Evolutionary conservation across 1,140 invertebrate genomes (phyloP).

Genomic region (Steinernema feltiae): DNA sequence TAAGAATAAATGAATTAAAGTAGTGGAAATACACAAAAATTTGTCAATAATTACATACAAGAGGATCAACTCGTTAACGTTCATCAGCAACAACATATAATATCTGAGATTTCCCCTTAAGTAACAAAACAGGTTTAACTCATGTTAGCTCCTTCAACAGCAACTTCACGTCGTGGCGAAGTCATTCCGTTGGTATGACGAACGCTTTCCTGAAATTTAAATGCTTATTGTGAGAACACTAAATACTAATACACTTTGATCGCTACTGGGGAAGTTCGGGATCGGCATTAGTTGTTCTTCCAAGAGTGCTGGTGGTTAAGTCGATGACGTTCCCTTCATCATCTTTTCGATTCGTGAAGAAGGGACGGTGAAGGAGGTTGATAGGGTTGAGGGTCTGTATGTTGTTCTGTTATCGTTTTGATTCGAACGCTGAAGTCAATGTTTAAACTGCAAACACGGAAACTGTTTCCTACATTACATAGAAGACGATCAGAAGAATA

Average conservation of each 20-base stretch:
- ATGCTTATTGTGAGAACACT: neutral
- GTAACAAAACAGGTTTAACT: no score
- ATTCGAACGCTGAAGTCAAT: neutral
- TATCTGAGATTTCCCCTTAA: neutral
- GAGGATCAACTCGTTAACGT: neutral
- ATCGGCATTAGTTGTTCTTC: neutral
- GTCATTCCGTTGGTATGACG: neutral
- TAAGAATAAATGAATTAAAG: no score
- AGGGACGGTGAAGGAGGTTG: neutral
- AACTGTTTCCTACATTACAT: slow-evolving; percentile 33
- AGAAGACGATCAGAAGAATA: slow-evolving; percentile 31
- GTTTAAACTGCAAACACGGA: neutral
- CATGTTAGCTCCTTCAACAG: no score
- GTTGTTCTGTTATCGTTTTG: neutral
- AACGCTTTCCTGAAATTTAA: neutral
- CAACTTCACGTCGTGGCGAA: neutral
- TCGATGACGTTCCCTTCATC: neutral
- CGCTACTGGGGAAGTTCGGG: neutral
- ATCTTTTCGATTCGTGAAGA: neutral
- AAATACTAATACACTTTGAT: neutral
- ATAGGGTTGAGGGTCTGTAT: neutral
- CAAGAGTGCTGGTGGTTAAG: neutral
- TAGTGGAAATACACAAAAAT: neutral
- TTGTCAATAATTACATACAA: neutral
- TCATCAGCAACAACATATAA: neutral